These are phyloP conservation scores for Megalops atlanticus DNA, from an alignment of 2,113 vertebrate species.

Conservation along the genomic window DNA sequence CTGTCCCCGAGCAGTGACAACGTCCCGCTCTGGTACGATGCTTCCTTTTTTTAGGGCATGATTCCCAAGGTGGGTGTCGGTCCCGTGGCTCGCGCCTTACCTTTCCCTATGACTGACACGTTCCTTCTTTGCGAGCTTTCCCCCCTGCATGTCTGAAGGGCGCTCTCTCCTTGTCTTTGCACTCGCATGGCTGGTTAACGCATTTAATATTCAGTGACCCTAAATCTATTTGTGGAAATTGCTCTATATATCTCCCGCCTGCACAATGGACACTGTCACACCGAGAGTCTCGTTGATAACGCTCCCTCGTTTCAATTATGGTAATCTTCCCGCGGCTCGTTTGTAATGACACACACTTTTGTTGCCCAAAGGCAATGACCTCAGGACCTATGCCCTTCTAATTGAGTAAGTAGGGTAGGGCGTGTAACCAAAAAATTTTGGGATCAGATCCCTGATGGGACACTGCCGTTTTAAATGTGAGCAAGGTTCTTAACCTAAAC, in stretches of 20 bases:
- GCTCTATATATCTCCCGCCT: neutral
- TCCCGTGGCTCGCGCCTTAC: neutral
- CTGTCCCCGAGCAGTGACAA: neutral
- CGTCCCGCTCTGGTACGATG: neutral
- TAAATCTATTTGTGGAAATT: conserved; percentile 3
- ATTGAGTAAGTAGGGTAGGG: neutral
- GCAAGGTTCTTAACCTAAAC: too few relatives aligned
- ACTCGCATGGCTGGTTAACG: neutral
- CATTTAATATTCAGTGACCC: conserved; percentile 4
- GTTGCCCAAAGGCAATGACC: neutral
- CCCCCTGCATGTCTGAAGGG: neutral
- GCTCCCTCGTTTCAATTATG: neutral
- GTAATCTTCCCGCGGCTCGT: neutral
- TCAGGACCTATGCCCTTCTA: neutral
- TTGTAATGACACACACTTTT: neutral
- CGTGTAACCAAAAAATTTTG: neutral
- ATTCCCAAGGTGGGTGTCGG: neutral
- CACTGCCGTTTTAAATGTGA: too few relatives aligned
- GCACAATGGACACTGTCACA: neutral
- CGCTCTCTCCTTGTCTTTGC: neutral
- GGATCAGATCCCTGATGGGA: too few relatives aligned
- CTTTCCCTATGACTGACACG: neutral
- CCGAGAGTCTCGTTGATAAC: neutral
- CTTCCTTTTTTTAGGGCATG: neutral
- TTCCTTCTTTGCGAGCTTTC: neutral